Evolutionary conservation across 1,140 invertebrate genomes (phyloP).

Genomic region (Anthonomus grandis): DNA sequence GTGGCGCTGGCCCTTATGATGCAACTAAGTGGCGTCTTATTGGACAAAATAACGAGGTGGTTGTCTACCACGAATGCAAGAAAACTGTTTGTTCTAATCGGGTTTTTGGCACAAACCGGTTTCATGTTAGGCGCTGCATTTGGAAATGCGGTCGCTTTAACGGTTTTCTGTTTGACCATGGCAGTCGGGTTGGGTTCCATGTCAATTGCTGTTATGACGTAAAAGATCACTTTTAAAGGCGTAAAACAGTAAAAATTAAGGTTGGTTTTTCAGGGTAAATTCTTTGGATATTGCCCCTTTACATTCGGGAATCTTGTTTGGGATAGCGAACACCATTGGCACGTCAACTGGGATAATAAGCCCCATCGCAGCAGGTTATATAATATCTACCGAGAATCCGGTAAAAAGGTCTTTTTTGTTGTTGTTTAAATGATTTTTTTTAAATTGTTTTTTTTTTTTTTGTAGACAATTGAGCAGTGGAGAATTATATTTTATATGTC

Average conservation of each 20-base stretch:
- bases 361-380: slow-evolving; percentile 72
- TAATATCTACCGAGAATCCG: slow-evolving; percentile 56
- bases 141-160: slow-evolving; percentile 60
- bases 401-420: slow-evolving; percentile 7
- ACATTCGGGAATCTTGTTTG: slow-evolving; percentile 79
- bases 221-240: slow-evolving; percentile 17
- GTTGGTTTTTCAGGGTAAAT: slow-evolving; percentile 65
- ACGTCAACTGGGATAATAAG: slow-evolving; percentile 85
- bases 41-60: slow-evolving; percentile 70
- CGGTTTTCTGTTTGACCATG: slow-evolving; percentile 73
- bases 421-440: not conserved
- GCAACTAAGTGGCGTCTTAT: slow-evolving; percentile 73
- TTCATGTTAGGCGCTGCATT: slow-evolving; percentile 81
- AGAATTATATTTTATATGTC: slow-evolving; percentile 80
- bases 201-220: slow-evolving; percentile 84
- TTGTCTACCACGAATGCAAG: slow-evolving; percentile 71
- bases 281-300: slow-evolving; percentile 83
- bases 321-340: slow-evolving; percentile 82
- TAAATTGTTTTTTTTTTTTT: not conserved
- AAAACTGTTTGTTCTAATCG: slow-evolving; percentile 71
- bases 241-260: not conserved
- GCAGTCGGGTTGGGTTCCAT: slow-evolving; percentile 86
- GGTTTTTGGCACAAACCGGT: slow-evolving; percentile 76
- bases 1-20: slow-evolving; percentile 78
- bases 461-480: slow-evolving; percentile 70